Evolutionary conservation across 30 jellyfish, hydroid and myxozoan species (phyloP), one percentile per base, ranked within the genome.

Genomic region (Nemopilema nomurai): DNA sequence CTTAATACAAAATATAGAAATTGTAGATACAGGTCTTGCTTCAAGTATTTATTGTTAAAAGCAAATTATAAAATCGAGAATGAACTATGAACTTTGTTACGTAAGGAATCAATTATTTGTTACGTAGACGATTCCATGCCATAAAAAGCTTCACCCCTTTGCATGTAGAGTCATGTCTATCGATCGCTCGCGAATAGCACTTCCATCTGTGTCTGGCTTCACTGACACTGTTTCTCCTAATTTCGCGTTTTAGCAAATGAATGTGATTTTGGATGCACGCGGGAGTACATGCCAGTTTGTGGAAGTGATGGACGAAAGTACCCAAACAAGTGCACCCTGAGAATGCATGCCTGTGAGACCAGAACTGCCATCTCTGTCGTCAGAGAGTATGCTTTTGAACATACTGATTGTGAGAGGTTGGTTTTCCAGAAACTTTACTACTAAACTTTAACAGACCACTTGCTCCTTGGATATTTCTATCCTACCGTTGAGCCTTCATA

Each of bases 281-380:
- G 64, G 51, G 69, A 28, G 24, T 79, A 76, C 67, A 19, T 49
- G 8, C 96, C 96, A 16, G 96, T 87, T 22, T 87, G 96, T 53
- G 96, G 96, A 31, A 87, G 90, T 69, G 91, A 87, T 51, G 90
- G 90, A 0, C 67, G 27, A 19, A 68, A 76, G 23, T 87, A 87
- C 81, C 16, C 86, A 16, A 77, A 49, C 62, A 90, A 87, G 21
- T 87, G 96, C 80, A 52, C 65, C 18, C 30, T 87, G 90, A 77
- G 87, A 49, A 13, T 19, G 25, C 76, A 80, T n/a, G 85, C 96
- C 4, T 87, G 96, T 90, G 52, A 77, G 50, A 9, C 49, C 19
- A 71, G 62, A 51, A 78, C 51, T 41, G 96, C 96, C 18, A 87
- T 87, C 79, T 49, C 86, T 3, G 94, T 72, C 27, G 67, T 85